Evolutionary conservation across 2,797 vertebrate genomes (phyloP), one percentile per base, ranked within the genome.

Genomic region (Crax fasciolata): DNA sequence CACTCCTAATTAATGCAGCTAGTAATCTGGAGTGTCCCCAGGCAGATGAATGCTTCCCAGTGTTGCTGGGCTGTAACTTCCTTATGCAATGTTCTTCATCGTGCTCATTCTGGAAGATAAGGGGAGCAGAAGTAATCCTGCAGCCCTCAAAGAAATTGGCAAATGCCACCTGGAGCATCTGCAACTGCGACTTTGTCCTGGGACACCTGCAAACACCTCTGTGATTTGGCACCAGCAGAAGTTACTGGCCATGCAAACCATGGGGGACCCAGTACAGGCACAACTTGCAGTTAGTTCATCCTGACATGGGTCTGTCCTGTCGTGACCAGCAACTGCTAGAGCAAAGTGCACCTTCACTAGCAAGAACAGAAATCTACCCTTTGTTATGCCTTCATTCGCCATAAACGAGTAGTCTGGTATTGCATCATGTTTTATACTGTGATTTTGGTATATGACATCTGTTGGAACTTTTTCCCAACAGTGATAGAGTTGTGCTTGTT

Each of bases 1-100:
- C 17, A 25, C 58, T 94, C 10, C 59, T 96, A 54, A 91, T 91
- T 93, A 89, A 92, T 72, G 78, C 78, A 89, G 54, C 17, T 54
- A 84, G 81, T 87, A 90, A 91, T 91, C 75, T 49, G 32, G 54
- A 76, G 63, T 1, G 1, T 82, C 38, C 75, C 46, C 38, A 51
- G 51, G 54, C 55, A 58, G 41, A 44, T 1, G 11, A 84, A 21
- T 13, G 52, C 35, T 85, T 93, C 28, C 28, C 25, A 3, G 44
- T 71, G 35, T 71, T 90, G 48, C 25, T 88, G 48, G 58, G 55
- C 62, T 65, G 8, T 61, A 15, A 21, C 63, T 92, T 81, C 84
- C 74, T 78, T 72, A 17, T 0, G 3, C 4, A 6, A 23, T 63
- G 2, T 66, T 30, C 23, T 19, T 84, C 19, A 19, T 68, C 15